Evolutionary conservation across 92 coral and sea anemone species (phyloP).

Genomic region (Umimayanthus chanpuru): DNA sequence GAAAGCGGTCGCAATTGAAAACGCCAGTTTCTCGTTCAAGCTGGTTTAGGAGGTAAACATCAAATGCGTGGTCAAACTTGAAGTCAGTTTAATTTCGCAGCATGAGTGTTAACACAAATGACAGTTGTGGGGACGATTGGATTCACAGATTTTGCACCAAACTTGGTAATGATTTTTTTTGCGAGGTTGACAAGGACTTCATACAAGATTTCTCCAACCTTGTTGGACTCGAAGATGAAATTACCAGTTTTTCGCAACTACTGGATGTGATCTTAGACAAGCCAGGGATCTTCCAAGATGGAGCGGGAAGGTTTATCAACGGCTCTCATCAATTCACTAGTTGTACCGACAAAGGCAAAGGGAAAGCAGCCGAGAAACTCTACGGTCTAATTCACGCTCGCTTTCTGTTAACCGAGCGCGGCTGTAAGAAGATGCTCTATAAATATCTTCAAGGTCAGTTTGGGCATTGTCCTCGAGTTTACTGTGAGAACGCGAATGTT

Average conservation of each 20-base stretch:
- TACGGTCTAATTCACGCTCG: slow-evolving; percentile 86
- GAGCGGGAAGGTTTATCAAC: slow-evolving; percentile 56
- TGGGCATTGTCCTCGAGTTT: slow-evolving; percentile 86
- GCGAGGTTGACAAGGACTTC: slow-evolving; percentile 89
- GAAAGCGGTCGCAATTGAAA: not conserved
- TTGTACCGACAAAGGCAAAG: slow-evolving; percentile 57
- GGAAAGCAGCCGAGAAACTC: slow-evolving; percentile 72
- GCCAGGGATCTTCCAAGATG: slow-evolving; percentile 50
- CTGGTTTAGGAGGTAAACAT: slow-evolving; percentile 13
- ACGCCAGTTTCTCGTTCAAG: slow-evolving; percentile 13
- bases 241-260: slow-evolving; percentile 67
- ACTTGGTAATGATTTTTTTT: slow-evolving; percentile 86
- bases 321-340: slow-evolving; percentile 56
- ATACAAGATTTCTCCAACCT: slow-evolving; percentile 79
- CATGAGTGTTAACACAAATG: slow-evolving; percentile 15
- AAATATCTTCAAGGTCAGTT: slow-evolving; percentile 84
- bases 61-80: slow-evolving; percentile 3
- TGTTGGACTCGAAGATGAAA: slow-evolving; percentile 80
- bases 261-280: slow-evolving; percentile 71
- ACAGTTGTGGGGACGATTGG: slow-evolving; percentile 66
- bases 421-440: slow-evolving; percentile 79
- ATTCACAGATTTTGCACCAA: slow-evolving; percentile 83
- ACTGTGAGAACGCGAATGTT: slow-evolving; percentile 75
- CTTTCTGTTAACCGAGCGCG: slow-evolving; percentile 72
- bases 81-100: slow-evolving; percentile 16